A percentile compares a stretch with the other conserved stretches of the same genome.
These are phyloP conservation scores for Otocyon megalotis DNA, from an alignment of 2,113 vertebrate species.

Conservation along the genomic window DNA sequence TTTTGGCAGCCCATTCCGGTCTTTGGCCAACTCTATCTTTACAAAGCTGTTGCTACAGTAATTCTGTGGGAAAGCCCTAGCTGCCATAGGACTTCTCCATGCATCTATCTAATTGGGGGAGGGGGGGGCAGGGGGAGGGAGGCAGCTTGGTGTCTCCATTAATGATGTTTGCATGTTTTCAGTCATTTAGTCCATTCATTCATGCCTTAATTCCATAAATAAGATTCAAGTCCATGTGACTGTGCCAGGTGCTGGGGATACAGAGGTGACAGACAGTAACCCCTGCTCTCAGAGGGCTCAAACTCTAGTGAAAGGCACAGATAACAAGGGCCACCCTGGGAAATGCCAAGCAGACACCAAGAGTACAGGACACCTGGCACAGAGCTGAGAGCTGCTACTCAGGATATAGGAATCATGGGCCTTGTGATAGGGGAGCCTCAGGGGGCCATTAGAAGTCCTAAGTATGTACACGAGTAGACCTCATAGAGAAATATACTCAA, in stretches of 20 bases:
- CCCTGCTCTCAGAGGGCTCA: neutral
- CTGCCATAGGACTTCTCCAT: neutral
- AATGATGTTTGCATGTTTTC: neutral
- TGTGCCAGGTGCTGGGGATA: neutral
- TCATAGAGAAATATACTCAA: neutral
- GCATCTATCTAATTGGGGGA: neutral
- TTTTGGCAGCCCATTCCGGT: neutral
- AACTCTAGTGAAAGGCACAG: neutral
- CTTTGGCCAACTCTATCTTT: neutral
- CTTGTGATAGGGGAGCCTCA: neutral
- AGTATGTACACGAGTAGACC: accelerated
- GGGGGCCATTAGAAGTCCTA: neutral
- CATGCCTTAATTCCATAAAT: neutral
- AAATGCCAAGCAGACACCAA: neutral
- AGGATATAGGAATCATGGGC: too few relatives aligned
- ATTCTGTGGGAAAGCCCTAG: neutral
- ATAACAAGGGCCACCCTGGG: neutral
- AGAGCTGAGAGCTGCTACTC: neutral
- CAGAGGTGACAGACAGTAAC: neutral
- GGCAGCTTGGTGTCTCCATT: neutral
- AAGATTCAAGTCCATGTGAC: neutral
- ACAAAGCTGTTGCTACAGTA: neutral
- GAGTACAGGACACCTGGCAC: neutral
- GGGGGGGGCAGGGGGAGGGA: too few relatives aligned
- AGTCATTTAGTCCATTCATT: neutral